A percentile compares a stretch with the other conserved stretches of the same genome.
These are phyloP conservation scores for Pyrgus malvae DNA, from an alignment of 2,888 invertebrate species.

Conservation along the genomic window DNA sequence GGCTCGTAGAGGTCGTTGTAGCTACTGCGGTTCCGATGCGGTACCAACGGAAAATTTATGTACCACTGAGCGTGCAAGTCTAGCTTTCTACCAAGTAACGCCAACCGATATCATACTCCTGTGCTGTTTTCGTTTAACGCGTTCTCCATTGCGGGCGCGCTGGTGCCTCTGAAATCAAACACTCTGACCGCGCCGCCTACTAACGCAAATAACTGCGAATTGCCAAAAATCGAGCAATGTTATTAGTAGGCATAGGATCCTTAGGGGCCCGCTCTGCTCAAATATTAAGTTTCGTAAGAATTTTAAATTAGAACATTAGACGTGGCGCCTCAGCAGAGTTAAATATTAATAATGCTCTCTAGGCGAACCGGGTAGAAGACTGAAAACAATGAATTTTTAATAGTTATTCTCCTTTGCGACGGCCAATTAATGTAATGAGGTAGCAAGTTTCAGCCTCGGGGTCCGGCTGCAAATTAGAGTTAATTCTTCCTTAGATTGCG, in stretches of 20 bases:
- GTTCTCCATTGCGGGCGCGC: conserved; percentile 55
- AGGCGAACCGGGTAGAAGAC: conserved; percentile 55
- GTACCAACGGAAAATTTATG: conserved; percentile 75
- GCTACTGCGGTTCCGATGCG: conserved; percentile 77
- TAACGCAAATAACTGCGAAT: conserved; percentile 61
- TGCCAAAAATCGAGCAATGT: conserved; percentile 44
- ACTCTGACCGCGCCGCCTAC: conserved; percentile 48
- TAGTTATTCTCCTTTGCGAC: conserved; percentile 67
- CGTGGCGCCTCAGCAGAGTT: conserved; percentile 65
- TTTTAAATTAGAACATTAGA: conserved; percentile 76
- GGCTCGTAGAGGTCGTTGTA: conserved; percentile 54
- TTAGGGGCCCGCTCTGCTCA: conserved; percentile 59
- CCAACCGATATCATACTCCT: conserved; percentile 50
- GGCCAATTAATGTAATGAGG: conserved; percentile 71
- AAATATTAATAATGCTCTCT: conserved; percentile 76
- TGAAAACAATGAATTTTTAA: conserved; percentile 73
- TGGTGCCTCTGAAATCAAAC: conserved; percentile 31
- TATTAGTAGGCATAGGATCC: conserved; percentile 53
- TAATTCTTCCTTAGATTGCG: conserved; percentile 51
- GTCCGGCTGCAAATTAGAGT: conserved; percentile 45
- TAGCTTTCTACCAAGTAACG: conserved; percentile 54
- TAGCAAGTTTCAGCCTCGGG: conserved; percentile 55
- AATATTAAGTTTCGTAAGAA: conserved; percentile 78
- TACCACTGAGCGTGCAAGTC: conserved; percentile 72
- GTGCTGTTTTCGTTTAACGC: conserved; percentile 48